These are phyloP conservation scores for Lamprologus lemairii DNA, from an alignment of 2,113 vertebrate genomes.

Conservation along the genomic window DNA sequence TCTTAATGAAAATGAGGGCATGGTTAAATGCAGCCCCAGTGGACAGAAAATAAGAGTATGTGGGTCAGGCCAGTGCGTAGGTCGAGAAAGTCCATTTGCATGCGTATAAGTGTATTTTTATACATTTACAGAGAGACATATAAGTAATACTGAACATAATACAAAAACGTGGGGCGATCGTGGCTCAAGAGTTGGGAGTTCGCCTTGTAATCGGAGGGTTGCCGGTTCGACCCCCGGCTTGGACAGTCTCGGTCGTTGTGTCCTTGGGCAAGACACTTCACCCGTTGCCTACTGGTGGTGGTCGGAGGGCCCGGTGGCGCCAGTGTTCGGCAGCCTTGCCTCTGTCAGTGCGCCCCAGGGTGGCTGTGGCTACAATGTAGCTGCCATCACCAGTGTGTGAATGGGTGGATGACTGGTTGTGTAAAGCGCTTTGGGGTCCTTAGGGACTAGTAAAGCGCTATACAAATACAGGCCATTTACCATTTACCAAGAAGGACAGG, in stretches of 20 bases:
- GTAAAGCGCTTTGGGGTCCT: fast-evolving
- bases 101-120: neutral
- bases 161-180: neutral
- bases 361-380: neutral
- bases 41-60: neutral
- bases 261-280: neutral
- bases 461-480: neutral
- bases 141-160: neutral
- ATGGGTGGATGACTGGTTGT: neutral
- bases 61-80: neutral
- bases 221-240: neutral
- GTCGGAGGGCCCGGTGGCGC: fast-evolving
- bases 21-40: neutral
- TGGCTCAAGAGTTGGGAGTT: neutral
- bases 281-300: neutral
- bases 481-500: neutral
- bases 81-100: neutral
- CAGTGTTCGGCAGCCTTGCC: fast-evolving
- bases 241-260: neutral
- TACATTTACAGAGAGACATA: neutral
- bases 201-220: neutral
- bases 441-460: neutral
- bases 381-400: neutral
- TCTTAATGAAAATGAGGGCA: neutral
- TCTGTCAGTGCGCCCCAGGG: neutral